Conservation (phyloP, 2,797 vertebrate species). For the Potorous gilbertii region DNA sequence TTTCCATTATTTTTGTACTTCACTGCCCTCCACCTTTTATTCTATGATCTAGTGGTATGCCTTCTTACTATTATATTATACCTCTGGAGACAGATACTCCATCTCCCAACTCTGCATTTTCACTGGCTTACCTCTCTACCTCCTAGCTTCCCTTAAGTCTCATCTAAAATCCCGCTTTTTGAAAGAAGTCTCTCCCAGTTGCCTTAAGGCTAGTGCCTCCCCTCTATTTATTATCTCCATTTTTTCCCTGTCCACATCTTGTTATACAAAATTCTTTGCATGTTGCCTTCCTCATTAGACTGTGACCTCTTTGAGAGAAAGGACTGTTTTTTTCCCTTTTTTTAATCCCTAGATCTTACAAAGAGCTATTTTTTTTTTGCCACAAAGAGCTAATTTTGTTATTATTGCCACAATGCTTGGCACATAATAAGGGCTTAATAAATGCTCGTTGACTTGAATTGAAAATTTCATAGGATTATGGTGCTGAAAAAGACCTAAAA, state of each 20-base stretch:
- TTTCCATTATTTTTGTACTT: neutral
- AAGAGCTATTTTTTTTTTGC: conserved; percentile 44
- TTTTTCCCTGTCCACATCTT: neutral
- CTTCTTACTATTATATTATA: neutral
- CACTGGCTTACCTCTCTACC: neutral
- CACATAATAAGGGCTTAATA: neutral
- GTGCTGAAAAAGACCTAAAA: neutral
- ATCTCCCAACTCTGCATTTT: neutral
- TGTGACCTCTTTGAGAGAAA: neutral
- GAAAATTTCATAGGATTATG: neutral
- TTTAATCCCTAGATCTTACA: neutral
- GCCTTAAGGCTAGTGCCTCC: neutral
- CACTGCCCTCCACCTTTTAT: neutral
- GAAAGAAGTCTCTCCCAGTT: neutral
- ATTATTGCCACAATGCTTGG: neutral
- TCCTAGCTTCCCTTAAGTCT: neutral
- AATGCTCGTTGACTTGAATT: neutral
- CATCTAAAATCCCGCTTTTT: neutral
- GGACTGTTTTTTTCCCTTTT: neutral
- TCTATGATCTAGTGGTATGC: neutral
- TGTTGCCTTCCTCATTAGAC: neutral
- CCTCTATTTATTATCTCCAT: neutral
- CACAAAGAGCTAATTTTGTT: conserved; percentile 8
- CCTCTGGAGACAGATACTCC: neutral
- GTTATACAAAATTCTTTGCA: neutral